A percentile compares a stretch with the other conserved stretches of the same genome.
These are phyloP conservation scores for Isaurus tuberculatus DNA, from an alignment of 92 coral and sea anemone species.

Conservation along the genomic window DNA sequence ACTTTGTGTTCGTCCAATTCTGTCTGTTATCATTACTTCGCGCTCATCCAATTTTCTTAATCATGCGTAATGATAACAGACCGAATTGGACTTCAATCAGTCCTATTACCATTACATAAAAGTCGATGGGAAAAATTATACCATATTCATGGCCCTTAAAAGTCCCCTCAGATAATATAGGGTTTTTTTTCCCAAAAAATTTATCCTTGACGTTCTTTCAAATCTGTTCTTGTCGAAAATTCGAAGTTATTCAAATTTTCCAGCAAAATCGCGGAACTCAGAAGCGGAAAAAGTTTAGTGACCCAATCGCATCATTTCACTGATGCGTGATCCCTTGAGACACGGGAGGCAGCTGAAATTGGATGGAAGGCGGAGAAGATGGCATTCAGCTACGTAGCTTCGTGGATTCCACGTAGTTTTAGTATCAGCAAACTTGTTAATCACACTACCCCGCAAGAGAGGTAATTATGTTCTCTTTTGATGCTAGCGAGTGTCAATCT, in stretches of 20 bases:
- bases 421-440: conserved; percentile 7
- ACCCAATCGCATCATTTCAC: not conserved
- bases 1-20: too few relatives aligned
- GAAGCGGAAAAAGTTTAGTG: not conserved
- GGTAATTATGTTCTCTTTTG: not conserved
- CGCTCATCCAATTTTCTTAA: too few relatives aligned
- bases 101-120: too few relatives aligned
- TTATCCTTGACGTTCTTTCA: too few relatives aligned
- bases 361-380: not conserved
- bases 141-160: too few relatives aligned
- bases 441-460: not conserved
- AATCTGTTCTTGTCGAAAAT: too few relatives aligned
- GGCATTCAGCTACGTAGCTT: conserved; percentile 22
- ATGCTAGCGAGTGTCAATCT: not conserved
- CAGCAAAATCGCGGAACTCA: not conserved
- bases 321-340: not conserved
- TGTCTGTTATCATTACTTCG: too few relatives aligned
- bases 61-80: too few relatives aligned
- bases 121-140: too few relatives aligned
- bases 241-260: not conserved
- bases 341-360: not conserved
- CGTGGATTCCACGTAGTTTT: conserved; percentile 25
- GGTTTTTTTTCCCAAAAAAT: too few relatives aligned
- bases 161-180: too few relatives aligned
- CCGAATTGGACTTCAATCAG: too few relatives aligned